phyloP scores from a whole-genome alignment of 2,797 vertebrate genomes.

The Kryptolebias ocellatus region DNA sequence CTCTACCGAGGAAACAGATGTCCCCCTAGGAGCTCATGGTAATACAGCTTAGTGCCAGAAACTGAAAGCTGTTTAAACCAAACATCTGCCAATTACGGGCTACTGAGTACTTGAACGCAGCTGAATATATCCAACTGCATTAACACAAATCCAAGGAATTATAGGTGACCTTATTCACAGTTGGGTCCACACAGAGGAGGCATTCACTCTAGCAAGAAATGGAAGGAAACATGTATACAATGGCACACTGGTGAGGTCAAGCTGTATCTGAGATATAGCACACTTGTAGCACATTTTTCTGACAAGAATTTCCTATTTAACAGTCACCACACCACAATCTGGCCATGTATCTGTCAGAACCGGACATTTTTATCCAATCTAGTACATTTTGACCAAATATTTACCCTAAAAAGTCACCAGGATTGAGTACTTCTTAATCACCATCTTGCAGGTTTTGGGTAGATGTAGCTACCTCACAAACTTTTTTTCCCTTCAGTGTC shows the following conservation, averaged over 20 bases:
- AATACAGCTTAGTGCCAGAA: not conserved
- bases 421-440: not conserved
- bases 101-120: conserved; percentile 11
- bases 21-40: not conserved
- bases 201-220: conserved; percentile 30
- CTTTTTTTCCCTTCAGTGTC: not conserved
- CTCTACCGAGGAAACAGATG: not conserved
- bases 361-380: not conserved
- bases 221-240: conserved; percentile 17
- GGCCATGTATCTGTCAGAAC: not conserved
- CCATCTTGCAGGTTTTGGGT: not conserved
- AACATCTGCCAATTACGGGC: conserved; percentile 1
- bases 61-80: conserved; percentile 8
- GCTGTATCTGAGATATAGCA: not conserved
- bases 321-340: not conserved
- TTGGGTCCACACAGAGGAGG: conserved; percentile 12
- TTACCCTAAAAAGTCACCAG: not conserved
- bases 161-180: conserved; percentile 17
- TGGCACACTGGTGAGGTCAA: conserved; percentile 6
- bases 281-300: too few species aligned
- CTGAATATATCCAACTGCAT: conserved; percentile 11
- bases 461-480: not conserved
- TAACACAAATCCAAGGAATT: conserved; percentile 12
- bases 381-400: not conserved
- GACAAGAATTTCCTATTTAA: not conserved